Evolutionary conservation across 2,113 vertebrate species (phyloP).

Genomic region (Corvus moneduloides): DNA sequence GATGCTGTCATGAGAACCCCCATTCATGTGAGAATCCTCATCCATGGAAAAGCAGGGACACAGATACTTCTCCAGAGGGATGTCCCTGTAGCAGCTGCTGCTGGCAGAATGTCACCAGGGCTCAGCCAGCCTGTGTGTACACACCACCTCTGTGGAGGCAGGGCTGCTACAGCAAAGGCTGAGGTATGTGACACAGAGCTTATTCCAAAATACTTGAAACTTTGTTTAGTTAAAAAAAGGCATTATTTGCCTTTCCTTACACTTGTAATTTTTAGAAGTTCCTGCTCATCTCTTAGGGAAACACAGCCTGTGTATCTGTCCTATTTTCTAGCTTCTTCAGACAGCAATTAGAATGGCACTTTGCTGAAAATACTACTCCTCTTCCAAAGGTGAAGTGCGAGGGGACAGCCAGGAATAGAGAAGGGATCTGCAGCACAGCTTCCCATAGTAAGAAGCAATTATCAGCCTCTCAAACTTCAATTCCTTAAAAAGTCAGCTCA

Average conservation of each 20-base stretch:
- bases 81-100: not conserved
- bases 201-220: not conserved
- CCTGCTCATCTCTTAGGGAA: not conserved
- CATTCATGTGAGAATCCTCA: not conserved
- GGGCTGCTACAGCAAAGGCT: not conserved
- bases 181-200: not conserved
- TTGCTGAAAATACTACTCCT: conserved; percentile 8
- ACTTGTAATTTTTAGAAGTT: not conserved
- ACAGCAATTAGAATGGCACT: not conserved
- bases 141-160: not conserved
- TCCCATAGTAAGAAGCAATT: conserved; percentile 4
- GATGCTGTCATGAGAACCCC: not conserved
- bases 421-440: not conserved
- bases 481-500: not conserved
- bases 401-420: conserved; percentile 6
- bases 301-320: not conserved
- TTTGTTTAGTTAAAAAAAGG: not conserved
- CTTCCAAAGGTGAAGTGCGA: not conserved
- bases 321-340: not conserved
- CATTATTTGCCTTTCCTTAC: not conserved
- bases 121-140: not conserved
- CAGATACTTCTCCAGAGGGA: not conserved
- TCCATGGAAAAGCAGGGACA: not conserved
- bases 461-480: not conserved
- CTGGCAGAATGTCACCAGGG: not conserved